Percentiles rank a stretch among this genome's conserved stretches.
These are phyloP conservation scores for Dinocampus coccinellae DNA, from an alignment of 2,888 invertebrate species.

Conservation along the genomic window DNA sequence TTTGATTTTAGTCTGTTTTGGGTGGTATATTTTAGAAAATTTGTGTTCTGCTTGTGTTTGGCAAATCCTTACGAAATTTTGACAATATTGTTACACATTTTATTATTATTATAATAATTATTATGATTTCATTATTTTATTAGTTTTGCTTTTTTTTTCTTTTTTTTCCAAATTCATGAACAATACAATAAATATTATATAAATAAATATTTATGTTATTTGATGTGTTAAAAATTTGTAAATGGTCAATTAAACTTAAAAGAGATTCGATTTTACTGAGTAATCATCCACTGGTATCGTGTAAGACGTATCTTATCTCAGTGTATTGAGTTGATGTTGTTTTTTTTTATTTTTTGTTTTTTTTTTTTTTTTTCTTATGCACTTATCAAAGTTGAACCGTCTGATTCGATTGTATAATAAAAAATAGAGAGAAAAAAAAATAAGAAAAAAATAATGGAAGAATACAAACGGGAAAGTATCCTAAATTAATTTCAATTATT, in stretches of 20 bases:
- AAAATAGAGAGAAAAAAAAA: too few relatives aligned
- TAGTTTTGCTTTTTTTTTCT: neutral
- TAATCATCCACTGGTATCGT: neutral
- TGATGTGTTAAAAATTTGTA: neutral
- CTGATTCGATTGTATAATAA: neutral
- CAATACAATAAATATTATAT: neutral
- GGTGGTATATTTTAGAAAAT: too few relatives aligned
- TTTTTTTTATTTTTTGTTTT: too few relatives aligned
- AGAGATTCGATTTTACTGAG: neutral
- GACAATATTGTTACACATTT: too few relatives aligned
- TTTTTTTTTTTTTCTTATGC: neutral
- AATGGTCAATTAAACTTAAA: neutral
- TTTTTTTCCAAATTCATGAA: neutral
- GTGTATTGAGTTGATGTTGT: neutral
- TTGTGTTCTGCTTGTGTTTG: too few relatives aligned
- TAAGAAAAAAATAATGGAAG: too few relatives aligned
- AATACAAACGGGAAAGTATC: too few relatives aligned
- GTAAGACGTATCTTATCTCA: conserved; percentile 1
- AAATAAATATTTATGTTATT: neutral
- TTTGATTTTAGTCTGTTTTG: too few relatives aligned
- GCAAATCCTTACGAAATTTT: too few relatives aligned
- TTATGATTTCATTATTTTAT: too few relatives aligned
- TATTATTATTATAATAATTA: too few relatives aligned
- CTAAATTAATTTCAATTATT: too few relatives aligned
- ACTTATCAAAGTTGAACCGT: neutral